Conservation (phyloP, 30 jellyfish, hydroid and myxozoan genomes). For the Cassiopea xamachana region DNA sequence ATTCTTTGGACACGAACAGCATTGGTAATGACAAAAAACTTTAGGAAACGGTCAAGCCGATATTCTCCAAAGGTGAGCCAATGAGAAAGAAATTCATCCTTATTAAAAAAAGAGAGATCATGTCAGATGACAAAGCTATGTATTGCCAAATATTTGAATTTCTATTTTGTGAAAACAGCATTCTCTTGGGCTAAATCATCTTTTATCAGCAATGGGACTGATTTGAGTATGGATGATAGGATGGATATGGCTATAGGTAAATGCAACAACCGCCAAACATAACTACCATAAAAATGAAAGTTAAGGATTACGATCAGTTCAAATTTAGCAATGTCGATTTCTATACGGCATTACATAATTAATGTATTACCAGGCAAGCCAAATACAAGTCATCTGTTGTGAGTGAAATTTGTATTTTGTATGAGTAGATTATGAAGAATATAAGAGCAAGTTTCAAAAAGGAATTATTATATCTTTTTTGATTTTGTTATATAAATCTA, state of each 20-base stretch:
- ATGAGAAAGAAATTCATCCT: constrained; percentile 48
- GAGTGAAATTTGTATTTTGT: too few species aligned
- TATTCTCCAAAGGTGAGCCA: constrained; percentile 50
- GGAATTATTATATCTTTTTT: too few species aligned
- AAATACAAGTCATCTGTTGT: too few species aligned
- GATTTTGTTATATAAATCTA: too few species aligned
- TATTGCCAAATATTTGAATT: constrained; percentile 17
- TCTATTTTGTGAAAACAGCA: constrained; percentile 28
- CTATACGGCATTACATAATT: too few species aligned
- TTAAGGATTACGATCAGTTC: not conserved
- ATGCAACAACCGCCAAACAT: constrained; percentile 17
- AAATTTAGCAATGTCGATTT: constrained; percentile 13
- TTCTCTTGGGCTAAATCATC: constrained; percentile 31
- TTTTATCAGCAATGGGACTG: not conserved
- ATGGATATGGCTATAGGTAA: constrained; percentile 16
- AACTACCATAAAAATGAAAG: not conserved
- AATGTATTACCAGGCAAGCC: too few species aligned
- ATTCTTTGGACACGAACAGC: not conserved
- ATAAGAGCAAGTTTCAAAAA: too few species aligned
- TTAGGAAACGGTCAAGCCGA: constrained; percentile 50
- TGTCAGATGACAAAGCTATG: constrained; percentile 28
- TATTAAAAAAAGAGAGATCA: constrained; percentile 20
- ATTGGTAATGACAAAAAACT: constrained; percentile 47
- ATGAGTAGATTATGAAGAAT: too few species aligned
- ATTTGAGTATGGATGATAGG: not conserved